phyloP scores from a whole-genome alignment of 2,888 invertebrate genomes.

The Sialis lutaria region DNA sequence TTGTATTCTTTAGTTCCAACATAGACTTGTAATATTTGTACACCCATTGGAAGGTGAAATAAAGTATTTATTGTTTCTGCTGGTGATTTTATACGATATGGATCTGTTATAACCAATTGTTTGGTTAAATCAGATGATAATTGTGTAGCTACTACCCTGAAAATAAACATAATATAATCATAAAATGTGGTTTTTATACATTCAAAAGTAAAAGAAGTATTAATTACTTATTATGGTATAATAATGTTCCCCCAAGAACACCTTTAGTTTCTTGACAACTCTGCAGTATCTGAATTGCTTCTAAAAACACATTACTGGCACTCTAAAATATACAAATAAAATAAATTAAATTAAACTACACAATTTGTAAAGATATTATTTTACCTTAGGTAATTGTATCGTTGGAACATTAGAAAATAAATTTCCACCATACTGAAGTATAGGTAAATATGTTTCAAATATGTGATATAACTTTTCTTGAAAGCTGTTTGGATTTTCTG shows the following conservation, averaged over 20 bases:
- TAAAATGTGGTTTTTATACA: not conserved
- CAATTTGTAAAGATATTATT: not conserved
- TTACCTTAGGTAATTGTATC: constrained; percentile 63
- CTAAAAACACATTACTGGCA: constrained; percentile 70
- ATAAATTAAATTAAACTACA: constrained; percentile 7
- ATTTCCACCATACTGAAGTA: constrained; percentile 67
- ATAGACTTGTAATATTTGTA: constrained; percentile 64
- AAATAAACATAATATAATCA: constrained; percentile 4
- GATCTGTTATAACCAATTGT: constrained; percentile 64
- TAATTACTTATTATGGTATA: constrained; percentile 76
- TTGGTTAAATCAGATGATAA: constrained; percentile 58
- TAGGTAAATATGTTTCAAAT: constrained; percentile 77
- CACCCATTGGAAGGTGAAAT: constrained; percentile 63
- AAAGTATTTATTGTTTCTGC: constrained; percentile 47
- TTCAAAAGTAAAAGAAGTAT: not conserved
- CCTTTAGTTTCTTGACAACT: constrained; percentile 63
- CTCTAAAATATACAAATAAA: constrained; percentile 37
- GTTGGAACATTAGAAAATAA: constrained; percentile 70
- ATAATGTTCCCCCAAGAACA: constrained; percentile 67
- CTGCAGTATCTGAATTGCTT: constrained; percentile 73
- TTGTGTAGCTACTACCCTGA: constrained; percentile 67
- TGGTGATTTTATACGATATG: constrained; percentile 66
- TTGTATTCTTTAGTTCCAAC: constrained; percentile 44
- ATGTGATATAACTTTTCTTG: constrained; percentile 66
- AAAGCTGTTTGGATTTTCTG: constrained; percentile 36